phyloP scores from a whole-genome alignment of 2,797 vertebrate species.

The Myotis findleyi region DNA sequence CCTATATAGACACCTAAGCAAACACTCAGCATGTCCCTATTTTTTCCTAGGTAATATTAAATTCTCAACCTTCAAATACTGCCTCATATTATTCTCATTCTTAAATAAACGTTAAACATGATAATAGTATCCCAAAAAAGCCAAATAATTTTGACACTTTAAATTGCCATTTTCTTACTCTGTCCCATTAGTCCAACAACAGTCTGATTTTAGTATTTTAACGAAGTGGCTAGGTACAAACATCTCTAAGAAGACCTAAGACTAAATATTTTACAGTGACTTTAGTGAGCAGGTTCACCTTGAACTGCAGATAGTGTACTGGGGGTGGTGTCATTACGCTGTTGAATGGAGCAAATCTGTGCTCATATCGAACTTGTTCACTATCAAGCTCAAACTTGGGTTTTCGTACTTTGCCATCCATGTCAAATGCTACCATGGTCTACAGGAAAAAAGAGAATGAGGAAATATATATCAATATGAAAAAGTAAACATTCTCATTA shows the following conservation, averaged over 20 bases:
- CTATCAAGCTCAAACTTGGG: slow-evolving; percentile 99
- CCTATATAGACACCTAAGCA: not conserved
- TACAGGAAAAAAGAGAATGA: slow-evolving; percentile 76
- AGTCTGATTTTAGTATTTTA: not conserved
- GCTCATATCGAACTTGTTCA: slow-evolving; percentile 98
- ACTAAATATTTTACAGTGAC: not conserved
- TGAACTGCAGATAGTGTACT: slow-evolving; percentile 99
- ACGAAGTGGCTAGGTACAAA: not conserved
- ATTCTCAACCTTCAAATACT: not conserved
- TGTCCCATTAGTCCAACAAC: not conserved
- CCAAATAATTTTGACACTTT: not conserved
- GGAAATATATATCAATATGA: not conserved
- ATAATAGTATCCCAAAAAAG: not conserved
- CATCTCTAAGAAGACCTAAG: not conserved
- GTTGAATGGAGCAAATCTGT: slow-evolving; percentile 98
- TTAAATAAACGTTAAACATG: slow-evolving; percentile 12
- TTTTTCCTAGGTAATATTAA: not conserved
- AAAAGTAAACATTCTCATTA: not conserved
- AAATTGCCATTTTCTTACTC: not conserved
- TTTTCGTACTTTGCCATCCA: slow-evolving; percentile 98
- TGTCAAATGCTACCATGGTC: slow-evolving; percentile 99
- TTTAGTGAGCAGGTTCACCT: slow-evolving; percentile 88
- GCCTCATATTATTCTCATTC: not conserved
- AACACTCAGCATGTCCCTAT: not conserved
- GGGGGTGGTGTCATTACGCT: slow-evolving; percentile 98